Conservation (phyloP, 2,113 vertebrate genomes). For the Rhegmatorhina hoffmannsi region DNA sequence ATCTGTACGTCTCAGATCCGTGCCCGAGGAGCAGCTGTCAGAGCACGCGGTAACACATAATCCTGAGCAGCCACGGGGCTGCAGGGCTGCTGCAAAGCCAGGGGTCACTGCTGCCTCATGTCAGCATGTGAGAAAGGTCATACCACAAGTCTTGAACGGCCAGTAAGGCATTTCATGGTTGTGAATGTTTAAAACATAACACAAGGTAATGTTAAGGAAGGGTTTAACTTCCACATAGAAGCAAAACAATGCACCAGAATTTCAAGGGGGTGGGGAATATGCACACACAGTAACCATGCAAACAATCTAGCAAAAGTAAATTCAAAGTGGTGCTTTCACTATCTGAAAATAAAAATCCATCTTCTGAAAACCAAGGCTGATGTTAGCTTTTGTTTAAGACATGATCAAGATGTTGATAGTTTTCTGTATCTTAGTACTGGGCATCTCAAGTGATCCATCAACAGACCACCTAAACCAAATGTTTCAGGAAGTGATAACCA, state of each 20-base stretch:
- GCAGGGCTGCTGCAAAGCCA: slow-evolving; percentile 1
- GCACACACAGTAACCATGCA: background rate
- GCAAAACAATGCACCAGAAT: background rate
- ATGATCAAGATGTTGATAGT: background rate
- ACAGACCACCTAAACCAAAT: background rate
- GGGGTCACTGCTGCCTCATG: background rate
- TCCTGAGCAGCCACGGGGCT: background rate
- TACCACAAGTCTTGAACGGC: background rate
- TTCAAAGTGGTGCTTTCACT: background rate
- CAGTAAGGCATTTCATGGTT: background rate
- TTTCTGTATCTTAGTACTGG: background rate
- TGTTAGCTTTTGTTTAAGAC: background rate
- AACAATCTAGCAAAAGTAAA: background rate
- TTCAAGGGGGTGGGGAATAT: rapidly evolving
- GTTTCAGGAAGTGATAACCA: background rate
- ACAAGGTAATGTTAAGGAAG: background rate
- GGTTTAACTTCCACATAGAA: background rate
- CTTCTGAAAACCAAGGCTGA: background rate
- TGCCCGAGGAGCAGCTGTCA: background rate
- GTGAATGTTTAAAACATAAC: background rate
- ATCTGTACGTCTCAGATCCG: background rate
- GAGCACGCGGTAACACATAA: background rate
- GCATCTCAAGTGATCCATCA: background rate
- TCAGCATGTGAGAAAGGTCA: background rate
- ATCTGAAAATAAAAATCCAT: background rate